Evolutionary conservation across 37 sponge, comb jelly and placozoan genomes (phyloP), one percentile per base, ranked within the genome.

Genomic region (Lycopodina hypogea): DNA sequence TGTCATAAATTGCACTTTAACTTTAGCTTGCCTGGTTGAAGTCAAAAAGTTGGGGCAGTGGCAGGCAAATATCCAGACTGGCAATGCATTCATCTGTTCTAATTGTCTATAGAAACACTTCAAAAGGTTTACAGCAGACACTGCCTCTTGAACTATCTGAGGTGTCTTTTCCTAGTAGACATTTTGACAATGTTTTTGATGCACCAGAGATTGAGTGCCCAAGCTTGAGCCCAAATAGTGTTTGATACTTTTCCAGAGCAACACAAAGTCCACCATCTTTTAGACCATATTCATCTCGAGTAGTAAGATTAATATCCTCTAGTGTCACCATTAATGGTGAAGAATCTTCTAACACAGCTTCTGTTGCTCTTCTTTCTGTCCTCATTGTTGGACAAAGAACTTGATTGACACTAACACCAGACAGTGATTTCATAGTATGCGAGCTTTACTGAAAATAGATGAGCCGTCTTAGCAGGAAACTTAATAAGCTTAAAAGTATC

Each of bases 231-330:
- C 88, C 88, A 88, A 88, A 88, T 24, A 85, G 66, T 30, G 53
- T 89, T 30, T 56, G 26, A 69, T 84, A 83, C 52, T 78, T 89
- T 50, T 80, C 84, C 53, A 89, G 61, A 42, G 80, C 56, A 17
- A 70, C 61, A 21, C 83, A 60, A 48, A 89, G 4, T 23, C 85
- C 90, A 61, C 56, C 81, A 24, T 85, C 90, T 51, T 84, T 84
- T 30, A 84, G 57, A 68, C 85, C 90, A 81, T 84, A 89, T 40
- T 86, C 86, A 82, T 77, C 83, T 72, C 66, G 74, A 30, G 86
- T 82, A 29, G 83, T 86, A 34, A 53, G 57, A 68, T 80, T 51
- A n/a, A 81, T 85, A 68, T 90, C 86, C 57, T 79, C 81, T 55
- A 90, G 51, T 1, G 77, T 39, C 24, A 79, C 81, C 55, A 80